Evolutionary conservation across 2,797 vertebrate genomes (phyloP), one percentile per base, ranked within the genome.

Genomic region (Lagocephalus sceleratus): DNA sequence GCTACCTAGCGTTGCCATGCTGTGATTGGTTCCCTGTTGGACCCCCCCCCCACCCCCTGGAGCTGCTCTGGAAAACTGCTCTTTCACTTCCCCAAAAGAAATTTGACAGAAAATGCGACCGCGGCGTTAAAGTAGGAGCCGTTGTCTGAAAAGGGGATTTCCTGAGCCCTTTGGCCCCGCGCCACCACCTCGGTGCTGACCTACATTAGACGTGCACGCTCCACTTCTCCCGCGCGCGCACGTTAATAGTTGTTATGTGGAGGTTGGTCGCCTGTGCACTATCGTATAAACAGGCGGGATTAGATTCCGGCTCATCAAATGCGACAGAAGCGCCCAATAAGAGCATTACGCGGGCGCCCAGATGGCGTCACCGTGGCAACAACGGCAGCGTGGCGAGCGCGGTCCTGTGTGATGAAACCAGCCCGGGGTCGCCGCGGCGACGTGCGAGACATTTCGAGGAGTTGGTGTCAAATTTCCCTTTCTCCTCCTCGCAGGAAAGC

Each of bases 401-500:
- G n/a, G n/a, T n/a, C n/a, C n/a, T n/a, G n/a, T n/a, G n/a, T n/a
- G n/a, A n/a, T n/a, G n/a, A n/a, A n/a, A n/a, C n/a, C n/a, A n/a
- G n/a, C n/a, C n/a, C n/a, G n/a, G n/a, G n/a, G n/a, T n/a, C n/a
- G n/a, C n/a, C n/a, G n/a, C n/a, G n/a, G n/a, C n/a, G n/a, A n/a
- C n/a, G n/a, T n/a, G n/a, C n/a, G n/a, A n/a, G n/a, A n/a, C n/a
- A 35, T 12, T 35, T 35, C 14, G 12, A 5, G 4, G 12, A 29
- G 17, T 22, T 46, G 1, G 11, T 17, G 19, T 22, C 10, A 21
- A 17, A n/a, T 40, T 41, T 16, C 23, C 5, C 16, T 25, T 8
- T 26, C 8, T 4, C 7, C 19, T 23, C 19, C 6, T 52, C 23
- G 11, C 74, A 98, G 96, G 94, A 95, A 65, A 91, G 85, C 59